Conservation (phyloP, 2,888 invertebrate genomes). For the Folsomia manolachei region DNA sequence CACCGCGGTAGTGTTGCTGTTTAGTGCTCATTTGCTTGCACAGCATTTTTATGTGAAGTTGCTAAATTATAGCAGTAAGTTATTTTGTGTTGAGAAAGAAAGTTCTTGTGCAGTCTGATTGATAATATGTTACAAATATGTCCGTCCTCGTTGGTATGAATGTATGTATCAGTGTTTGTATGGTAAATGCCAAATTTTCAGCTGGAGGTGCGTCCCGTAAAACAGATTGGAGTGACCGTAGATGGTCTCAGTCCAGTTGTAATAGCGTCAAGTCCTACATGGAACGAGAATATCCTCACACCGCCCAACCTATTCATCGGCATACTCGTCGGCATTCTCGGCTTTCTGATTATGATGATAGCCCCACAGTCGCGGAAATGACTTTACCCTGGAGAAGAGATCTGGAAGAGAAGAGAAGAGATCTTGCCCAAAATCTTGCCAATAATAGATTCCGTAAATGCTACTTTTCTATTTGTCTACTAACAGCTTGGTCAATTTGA, state of each 20-base stretch:
- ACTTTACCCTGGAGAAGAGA: conserved; percentile 50
- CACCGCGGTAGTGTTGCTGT: too few species aligned
- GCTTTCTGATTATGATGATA: conserved; percentile 46
- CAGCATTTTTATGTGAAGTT: too few species aligned
- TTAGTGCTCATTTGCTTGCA: too few species aligned
- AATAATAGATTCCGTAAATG: conserved; percentile 36
- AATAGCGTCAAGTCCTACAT: conserved; percentile 48
- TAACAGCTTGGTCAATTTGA: too few species aligned
- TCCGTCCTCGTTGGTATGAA: background rate
- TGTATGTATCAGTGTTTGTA: conserved; percentile 8
- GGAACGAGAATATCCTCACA: conserved; percentile 49
- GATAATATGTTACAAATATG: too few species aligned
- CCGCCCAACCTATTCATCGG: conserved; percentile 42
- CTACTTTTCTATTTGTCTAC: too few species aligned
- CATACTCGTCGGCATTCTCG: conserved; percentile 43
- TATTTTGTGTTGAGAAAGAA: too few species aligned
- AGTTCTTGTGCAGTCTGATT: too few species aligned
- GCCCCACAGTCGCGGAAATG: conserved; percentile 44
- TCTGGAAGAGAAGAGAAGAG: too few species aligned
- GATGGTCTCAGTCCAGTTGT: conserved; percentile 49
- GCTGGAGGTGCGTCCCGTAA: conserved; percentile 44
- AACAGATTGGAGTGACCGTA: conserved; percentile 49
- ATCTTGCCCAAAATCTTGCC: conserved; percentile 19
- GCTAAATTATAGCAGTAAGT: too few species aligned
- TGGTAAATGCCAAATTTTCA: conserved; percentile 14